Base-by-base conservation (phyloP, 2,113 vertebrate species). In the Noturus placidus region DNA sequence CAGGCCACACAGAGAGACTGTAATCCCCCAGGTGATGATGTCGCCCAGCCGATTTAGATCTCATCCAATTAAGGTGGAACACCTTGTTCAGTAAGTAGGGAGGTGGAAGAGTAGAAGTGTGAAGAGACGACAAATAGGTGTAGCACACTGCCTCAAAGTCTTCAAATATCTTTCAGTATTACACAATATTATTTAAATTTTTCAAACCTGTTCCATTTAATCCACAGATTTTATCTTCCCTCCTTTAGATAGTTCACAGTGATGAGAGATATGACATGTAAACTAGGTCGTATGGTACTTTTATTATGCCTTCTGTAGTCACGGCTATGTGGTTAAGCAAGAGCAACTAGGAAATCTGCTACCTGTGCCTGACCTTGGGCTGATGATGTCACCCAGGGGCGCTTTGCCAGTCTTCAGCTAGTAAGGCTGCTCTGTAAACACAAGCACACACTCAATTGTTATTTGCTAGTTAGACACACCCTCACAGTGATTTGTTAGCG, bases 61-160 rank as follows among this genome's bases (percentile, higher is more conserved):
- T 92, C 85, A 95, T 94, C 93, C 92, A 91, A 92, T 94, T 94
- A 93, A 92, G 90, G n/a, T 82, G 89, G 85, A 90, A 87, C 87
- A 89, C 87, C 84, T 87, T 89, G 89, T 91, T 63, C 74, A 56
- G 56, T 46, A 27, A 56, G 59, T 13, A 27, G 15, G 70, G 59
- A 46, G n/a, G 52, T 59, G 11, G 15, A 35, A 74, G 61, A 54
- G 80, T 61, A 52, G 25, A 35, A 20, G 59, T 70, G 76, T 80
- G 22, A 50, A 77, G 30, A 82, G 20, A 63, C 1, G 42, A 63
- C 67, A 42, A 46, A 30, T 17, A 74, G 9, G 42, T 38, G 30
- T 87, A 56, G 20, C 46, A 19, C 52, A 65, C 59, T 56, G 61
- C 54, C 52, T 50, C 14, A 10, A 76, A 13, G 14, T 57, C 10